phyloP scores from a whole-genome alignment of 2,888 invertebrate species.

The Sepiola atlantica region DNA sequence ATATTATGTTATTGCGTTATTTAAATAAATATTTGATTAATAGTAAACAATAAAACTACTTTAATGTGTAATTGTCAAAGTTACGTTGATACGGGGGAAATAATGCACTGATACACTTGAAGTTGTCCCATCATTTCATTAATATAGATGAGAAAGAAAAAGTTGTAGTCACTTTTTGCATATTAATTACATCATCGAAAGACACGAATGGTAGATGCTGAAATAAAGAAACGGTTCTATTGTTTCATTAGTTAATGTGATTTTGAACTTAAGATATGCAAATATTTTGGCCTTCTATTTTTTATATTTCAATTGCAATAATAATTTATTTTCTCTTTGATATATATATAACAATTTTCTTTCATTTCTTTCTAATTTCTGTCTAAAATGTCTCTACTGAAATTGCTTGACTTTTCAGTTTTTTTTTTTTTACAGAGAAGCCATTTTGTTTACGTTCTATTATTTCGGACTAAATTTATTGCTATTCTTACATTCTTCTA shows the following conservation, averaged over 20 bases:
- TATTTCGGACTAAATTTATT: background rate
- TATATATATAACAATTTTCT: background rate
- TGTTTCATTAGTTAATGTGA: background rate
- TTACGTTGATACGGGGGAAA: too few relatives aligned
- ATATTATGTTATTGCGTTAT: too few relatives aligned
- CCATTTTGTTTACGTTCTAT: background rate
- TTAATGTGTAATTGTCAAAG: too few relatives aligned
- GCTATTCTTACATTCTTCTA: too few relatives aligned
- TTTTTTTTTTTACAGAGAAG: background rate
- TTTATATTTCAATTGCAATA: background rate
- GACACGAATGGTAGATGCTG: too few relatives aligned
- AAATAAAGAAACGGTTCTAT: background rate
- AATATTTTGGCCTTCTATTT: conserved; percentile 4
- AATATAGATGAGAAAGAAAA: too few relatives aligned
- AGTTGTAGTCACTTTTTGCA: too few relatives aligned
- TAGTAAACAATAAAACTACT: too few relatives aligned
- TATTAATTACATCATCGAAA: too few relatives aligned
- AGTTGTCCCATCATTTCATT: too few relatives aligned
- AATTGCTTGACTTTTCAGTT: background rate
- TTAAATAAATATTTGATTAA: too few relatives aligned
- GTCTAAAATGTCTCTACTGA: background rate
- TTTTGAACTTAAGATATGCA: background rate
- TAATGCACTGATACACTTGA: too few relatives aligned
- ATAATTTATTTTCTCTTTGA: background rate
- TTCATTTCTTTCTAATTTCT: background rate